phyloP scores from a whole-genome alignment of 2,888 invertebrate genomes.

The Sphaerophoria taeniata region DNA sequence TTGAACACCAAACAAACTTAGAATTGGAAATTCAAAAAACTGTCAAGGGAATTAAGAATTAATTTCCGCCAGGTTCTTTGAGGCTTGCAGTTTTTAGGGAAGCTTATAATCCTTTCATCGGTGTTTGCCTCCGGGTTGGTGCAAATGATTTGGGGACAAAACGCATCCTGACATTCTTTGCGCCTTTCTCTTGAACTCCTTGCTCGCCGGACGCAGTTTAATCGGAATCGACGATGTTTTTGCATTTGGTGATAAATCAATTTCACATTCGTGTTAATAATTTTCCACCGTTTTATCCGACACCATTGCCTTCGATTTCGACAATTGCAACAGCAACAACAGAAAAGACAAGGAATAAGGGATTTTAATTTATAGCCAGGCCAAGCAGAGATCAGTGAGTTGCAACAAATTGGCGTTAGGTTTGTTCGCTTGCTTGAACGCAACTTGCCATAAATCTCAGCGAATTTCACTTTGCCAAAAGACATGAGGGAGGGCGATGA shows the following conservation, averaged over 20 bases:
- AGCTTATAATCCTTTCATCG: conserved; percentile 36
- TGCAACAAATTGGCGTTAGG: conserved; percentile 74
- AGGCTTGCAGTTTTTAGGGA: conserved; percentile 39
- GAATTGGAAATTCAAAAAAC: conserved; percentile 12
- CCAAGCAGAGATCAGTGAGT: conserved; percentile 73
- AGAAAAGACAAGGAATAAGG: neutral
- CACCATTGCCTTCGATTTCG: neutral
- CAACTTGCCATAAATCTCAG: conserved; percentile 63
- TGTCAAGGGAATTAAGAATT: conserved; percentile 13
- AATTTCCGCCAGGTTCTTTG: conserved; percentile 16
- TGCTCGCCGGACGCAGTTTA: conserved; percentile 7
- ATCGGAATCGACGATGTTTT: conserved; percentile 43
- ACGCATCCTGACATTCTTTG: conserved; percentile 46
- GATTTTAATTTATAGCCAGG: conserved; percentile 69
- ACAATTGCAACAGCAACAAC: neutral
- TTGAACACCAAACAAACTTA: neutral
- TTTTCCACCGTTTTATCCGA: conserved; percentile 49
- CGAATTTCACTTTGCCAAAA: conserved; percentile 39
- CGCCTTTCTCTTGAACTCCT: conserved; percentile 43
- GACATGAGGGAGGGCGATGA: neutral
- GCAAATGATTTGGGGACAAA: neutral
- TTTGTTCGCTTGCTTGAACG: conserved; percentile 61
- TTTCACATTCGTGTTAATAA: conserved; percentile 71
- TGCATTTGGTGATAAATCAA: conserved; percentile 63
- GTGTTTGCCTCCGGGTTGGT: neutral